Evolutionary conservation across 2,888 invertebrate species (phyloP).

Genomic region (Erebia palarica): DNA sequence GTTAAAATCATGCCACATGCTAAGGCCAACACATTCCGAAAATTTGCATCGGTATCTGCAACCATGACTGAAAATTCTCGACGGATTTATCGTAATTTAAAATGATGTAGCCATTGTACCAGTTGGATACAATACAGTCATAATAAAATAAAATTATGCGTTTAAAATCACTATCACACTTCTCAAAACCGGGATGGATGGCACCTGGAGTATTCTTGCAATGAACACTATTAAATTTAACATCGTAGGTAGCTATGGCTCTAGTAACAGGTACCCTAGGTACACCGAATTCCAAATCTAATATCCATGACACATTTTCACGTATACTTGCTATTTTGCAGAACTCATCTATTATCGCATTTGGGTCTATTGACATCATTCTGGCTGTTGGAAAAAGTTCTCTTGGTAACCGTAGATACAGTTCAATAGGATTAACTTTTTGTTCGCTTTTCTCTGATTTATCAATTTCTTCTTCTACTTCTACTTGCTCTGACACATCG

Average conservation of each 20-base stretch:
- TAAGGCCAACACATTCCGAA: slow-evolving; percentile 69
- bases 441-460: neutral
- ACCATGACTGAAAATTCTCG: slow-evolving; percentile 65
- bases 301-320: slow-evolving; percentile 55
- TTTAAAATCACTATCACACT: slow-evolving; percentile 58
- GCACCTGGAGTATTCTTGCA: slow-evolving; percentile 60
- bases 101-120: slow-evolving; percentile 61
- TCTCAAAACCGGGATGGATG: slow-evolving; percentile 65
- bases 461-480: neutral
- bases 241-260: slow-evolving; percentile 59
- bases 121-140: slow-evolving; percentile 58
- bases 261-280: slow-evolving; percentile 53
- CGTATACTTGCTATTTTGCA: slow-evolving; percentile 53
- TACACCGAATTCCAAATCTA: slow-evolving; percentile 65
- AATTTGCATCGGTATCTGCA: slow-evolving; percentile 56
- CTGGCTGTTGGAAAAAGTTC: slow-evolving; percentile 59
- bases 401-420: slow-evolving; percentile 56
- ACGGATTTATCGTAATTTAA: slow-evolving; percentile 57
- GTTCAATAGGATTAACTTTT: slow-evolving; percentile 49
- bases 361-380: slow-evolving; percentile 58
- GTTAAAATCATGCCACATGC: slow-evolving; percentile 37
- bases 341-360: slow-evolving; percentile 62
- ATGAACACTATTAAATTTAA: slow-evolving; percentile 58
- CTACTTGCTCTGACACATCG: neutral
- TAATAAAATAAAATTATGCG: slow-evolving; percentile 59